Conservation (phyloP, 2,888 invertebrate species). For the Syrphus vitripennis region DNA sequence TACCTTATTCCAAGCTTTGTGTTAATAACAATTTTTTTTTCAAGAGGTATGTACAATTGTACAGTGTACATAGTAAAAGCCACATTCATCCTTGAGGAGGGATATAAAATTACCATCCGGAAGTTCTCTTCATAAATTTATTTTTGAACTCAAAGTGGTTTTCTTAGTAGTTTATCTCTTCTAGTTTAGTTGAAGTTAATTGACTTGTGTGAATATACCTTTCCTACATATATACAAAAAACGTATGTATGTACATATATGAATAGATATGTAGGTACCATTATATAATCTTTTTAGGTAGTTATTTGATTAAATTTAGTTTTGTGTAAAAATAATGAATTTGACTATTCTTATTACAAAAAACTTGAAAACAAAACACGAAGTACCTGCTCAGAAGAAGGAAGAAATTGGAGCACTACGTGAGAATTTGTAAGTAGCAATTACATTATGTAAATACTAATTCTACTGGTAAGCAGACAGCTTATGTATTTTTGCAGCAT, state of each 20-base stretch:
- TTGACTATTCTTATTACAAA: neutral
- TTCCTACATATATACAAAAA: no score
- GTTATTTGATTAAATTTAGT: neutral
- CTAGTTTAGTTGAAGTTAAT: constrained; percentile 37
- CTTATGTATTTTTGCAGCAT: neutral
- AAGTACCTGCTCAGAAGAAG: neutral
- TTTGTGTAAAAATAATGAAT: neutral
- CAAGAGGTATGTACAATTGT: neutral
- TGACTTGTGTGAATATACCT: neutral
- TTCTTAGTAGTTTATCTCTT: neutral
- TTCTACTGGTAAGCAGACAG: neutral
- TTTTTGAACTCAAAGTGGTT: constrained; percentile 38
- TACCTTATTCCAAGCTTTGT: neutral
- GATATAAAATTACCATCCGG: constrained; percentile 37
- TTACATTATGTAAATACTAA: no score
- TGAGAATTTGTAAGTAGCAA: neutral
- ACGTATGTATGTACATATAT: no score
- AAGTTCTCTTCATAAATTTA: constrained; percentile 52
- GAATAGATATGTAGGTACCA: neutral
- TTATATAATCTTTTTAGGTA: neutral
- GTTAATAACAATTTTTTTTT: neutral
- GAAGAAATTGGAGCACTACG: neutral
- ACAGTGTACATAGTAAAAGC: constrained; percentile 5
- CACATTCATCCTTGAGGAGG: constrained; percentile 38
- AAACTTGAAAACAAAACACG: neutral